phyloP scores from a whole-genome alignment of 2,113 vertebrate genomes.

The Urocolius indicus region DNA sequence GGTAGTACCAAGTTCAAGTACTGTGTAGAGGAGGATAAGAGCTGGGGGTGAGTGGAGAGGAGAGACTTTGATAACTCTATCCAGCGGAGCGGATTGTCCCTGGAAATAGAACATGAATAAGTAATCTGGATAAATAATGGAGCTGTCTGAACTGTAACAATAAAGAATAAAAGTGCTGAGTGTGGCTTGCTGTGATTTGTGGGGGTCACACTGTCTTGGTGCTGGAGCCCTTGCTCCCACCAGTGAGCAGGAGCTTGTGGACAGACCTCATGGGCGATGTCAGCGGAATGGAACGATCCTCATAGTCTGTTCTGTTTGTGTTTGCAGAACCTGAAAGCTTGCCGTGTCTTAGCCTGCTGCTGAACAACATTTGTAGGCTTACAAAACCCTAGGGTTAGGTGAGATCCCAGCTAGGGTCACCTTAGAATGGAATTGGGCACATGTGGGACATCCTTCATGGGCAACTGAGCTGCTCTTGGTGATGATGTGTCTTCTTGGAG shows the following conservation, averaged over 20 bases:
- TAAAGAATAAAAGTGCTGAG: constrained; percentile 71
- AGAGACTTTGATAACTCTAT: neutral
- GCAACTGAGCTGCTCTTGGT: neutral
- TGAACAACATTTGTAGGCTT: neutral
- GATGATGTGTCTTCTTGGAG: neutral
- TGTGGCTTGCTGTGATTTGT: constrained; percentile 55
- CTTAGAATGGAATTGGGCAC: neutral
- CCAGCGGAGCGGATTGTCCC: neutral
- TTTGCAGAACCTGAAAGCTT: neutral
- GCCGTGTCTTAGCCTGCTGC: neutral
- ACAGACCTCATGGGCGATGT: fast-evolving
- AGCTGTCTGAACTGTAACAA: constrained; percentile 65
- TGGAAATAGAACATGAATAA: constrained; percentile 64
- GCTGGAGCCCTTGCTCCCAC: neutral
- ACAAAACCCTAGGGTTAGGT: fast-evolving
- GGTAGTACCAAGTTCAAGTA: neutral
- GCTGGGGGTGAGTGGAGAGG: neutral
- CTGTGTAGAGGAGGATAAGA: neutral
- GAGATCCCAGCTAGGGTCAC: neutral
- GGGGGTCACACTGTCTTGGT: neutral
- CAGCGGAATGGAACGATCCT: too few relatives aligned
- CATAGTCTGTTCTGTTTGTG: too few relatives aligned
- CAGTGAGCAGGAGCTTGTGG: neutral
- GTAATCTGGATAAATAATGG: constrained; percentile 66
- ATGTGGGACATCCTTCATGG: fast-evolving